Evolutionary conservation across 2,113 vertebrate species (phyloP), one percentile per base, ranked within the genome.

Genomic region (Chaetodon trifascialis): DNA sequence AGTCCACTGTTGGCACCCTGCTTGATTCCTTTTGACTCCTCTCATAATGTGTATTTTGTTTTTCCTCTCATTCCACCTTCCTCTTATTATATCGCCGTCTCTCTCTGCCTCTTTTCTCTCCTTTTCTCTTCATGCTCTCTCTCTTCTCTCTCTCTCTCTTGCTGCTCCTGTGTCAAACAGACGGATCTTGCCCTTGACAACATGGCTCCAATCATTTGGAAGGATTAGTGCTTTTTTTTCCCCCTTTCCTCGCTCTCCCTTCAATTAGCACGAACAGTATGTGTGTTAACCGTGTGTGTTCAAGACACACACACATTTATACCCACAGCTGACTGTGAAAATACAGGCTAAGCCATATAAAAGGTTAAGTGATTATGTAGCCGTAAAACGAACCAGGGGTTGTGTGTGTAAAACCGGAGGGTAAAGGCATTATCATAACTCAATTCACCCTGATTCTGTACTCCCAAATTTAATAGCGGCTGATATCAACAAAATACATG

Each of bases 321-420:
- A 52, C 76, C 74, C 80, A 83, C 17, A 30, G 56, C 56, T 83
- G 69, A 74, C 73, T 74, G 89, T 85, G 86, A 88, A 86, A 84
- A 77, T 82, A 85, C 79, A 75, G 60, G 38, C 88, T 85, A 79
- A 91, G 83, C 79, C 73, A 70, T 85, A 71, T 55, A 54, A 92
- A 90, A 92, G 86, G 88, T 93, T 82, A 91, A 90, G 88, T 88
- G 84, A 89, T 88, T 80, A 88, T 85, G 75, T 86, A 89, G 81
- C 83, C 12, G 62, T 90, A 85, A 90, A 90, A 85, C 60, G 7
- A 91, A 77, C 77, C 44, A 14, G 36, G 55, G 86, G 63, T 85
- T 86, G 38, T 86, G 76, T 85, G 72, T 83, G 79, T 84, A 73
- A 85, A 76, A 85, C 63, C 59, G 54, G 84, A 68, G 54, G 64